Conservation (phyloP, 1,140 invertebrate genomes). For the Harlomillsia oculata region DNA sequence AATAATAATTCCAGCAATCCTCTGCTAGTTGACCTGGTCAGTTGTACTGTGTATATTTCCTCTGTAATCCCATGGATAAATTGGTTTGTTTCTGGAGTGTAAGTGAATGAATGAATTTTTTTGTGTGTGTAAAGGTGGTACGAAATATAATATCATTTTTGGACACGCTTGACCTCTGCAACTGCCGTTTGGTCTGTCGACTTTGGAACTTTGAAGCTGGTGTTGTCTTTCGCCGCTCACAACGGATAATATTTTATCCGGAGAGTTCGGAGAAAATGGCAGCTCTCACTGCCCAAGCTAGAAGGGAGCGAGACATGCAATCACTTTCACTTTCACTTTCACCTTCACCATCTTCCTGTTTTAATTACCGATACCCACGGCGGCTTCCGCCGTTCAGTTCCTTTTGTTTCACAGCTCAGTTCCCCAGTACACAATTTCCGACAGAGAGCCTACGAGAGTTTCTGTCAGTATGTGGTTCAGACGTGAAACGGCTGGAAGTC, state of each 20-base stretch:
- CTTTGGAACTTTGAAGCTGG: constrained; percentile 21
- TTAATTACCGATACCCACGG: too few relatives aligned
- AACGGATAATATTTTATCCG: constrained; percentile 17
- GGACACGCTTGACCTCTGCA: neutral
- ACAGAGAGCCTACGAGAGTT: constrained; percentile 8
- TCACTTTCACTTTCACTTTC: too few relatives aligned
- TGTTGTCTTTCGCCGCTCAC: neutral
- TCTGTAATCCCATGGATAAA: too few relatives aligned
- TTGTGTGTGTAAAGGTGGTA: constrained; percentile 5
- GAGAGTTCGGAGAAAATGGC: constrained; percentile 15
- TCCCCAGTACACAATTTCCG: constrained; percentile 11
- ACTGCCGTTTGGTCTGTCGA: constrained; percentile 12
- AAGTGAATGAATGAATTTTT: neutral
- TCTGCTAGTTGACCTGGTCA: constrained; percentile 19
- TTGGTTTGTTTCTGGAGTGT: neutral
- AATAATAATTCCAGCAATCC: constrained; percentile 12
- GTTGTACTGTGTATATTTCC: too few relatives aligned
- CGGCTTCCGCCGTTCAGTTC: constrained; percentile 7
- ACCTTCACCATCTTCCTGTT: neutral
- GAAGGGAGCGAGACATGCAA: too few relatives aligned
- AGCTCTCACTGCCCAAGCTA: constrained; percentile 4
- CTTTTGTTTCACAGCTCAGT: constrained; percentile 21
- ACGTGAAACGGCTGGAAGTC: constrained; percentile 15
- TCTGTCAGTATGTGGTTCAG: neutral
- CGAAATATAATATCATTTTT: constrained; percentile 17